Evolutionary conservation across 2,888 invertebrate species (phyloP), one percentile per base, ranked within the genome.

Genomic region (Thera obeliscata): DNA sequence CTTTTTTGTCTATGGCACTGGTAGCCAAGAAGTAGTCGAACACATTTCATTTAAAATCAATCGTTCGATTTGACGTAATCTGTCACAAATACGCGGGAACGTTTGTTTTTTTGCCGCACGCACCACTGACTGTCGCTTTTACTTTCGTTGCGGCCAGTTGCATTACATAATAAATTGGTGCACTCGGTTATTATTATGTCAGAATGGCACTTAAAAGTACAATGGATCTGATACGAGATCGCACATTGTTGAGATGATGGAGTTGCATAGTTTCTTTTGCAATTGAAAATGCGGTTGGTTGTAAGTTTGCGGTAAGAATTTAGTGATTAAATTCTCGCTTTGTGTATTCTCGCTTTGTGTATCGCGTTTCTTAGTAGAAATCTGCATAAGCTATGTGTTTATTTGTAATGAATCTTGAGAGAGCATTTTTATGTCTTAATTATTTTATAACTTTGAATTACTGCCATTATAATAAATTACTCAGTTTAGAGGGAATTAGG

Each of bases 71-170:
- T 66, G 65, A 75, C 74, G 72, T 64, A 74, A 74, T 72, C 75
- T 79, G 79, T 77, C 78, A 78, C 77, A 81, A 74, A 77, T 63
- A 68, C 74, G 79, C 79, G 77, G 76, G 77, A 78, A 74, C 64
- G 66, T 74, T 76, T 77, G 80, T 79, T 79, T 80, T 80, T 82
- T 80, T 77, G 77, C 77, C 67, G 72, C 79, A 86, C 88, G 89
- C 81, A 86, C 79, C 79, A 84, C 75, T 85, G 84, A 74, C 76
- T 80, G 76, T 77, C 78, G 79, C 88, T 89, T 84, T 90, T 90
- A 91, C 91, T 91, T 91, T 90, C 87, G 77, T 83, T 77, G 81
- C 83, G 82, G 83, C 84, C 84, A 81, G 84, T 85, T 82, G 77
- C 78, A 76, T 91, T 86, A 87, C 76, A 77, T 87, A 85, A 89